Evolutionary conservation across 1,140 invertebrate species (phyloP).

Genomic region (Drosophila triauraria): DNA sequence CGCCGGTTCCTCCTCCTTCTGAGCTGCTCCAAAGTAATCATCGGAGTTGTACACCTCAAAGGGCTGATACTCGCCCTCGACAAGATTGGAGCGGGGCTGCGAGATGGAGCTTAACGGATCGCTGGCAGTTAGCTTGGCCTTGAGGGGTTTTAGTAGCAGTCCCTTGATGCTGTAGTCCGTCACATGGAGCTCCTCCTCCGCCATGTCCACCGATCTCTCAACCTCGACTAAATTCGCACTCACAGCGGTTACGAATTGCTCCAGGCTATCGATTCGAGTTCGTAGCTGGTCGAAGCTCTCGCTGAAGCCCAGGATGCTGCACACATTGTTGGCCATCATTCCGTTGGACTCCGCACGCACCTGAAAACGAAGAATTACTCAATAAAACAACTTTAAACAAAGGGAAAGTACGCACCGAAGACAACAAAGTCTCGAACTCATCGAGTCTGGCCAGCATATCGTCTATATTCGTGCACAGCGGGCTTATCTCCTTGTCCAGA

Average conservation of each 20-base stretch:
- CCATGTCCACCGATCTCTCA: constrained; percentile 71
- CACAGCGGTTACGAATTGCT: constrained; percentile 65
- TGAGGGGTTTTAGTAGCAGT: constrained; percentile 71
- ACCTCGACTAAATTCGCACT: constrained; percentile 67
- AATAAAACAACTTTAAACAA: background rate
- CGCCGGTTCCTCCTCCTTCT: background rate
- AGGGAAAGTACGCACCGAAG: constrained; percentile 41
- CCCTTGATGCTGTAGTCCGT: constrained; percentile 81
- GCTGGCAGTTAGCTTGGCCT: constrained; percentile 49
- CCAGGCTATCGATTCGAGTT: constrained; percentile 70
- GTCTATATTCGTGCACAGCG: constrained; percentile 78
- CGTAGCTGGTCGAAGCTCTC: constrained; percentile 63
- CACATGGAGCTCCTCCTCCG: constrained; percentile 76
- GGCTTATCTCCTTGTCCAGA: constrained; percentile 74
- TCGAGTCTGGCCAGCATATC: constrained; percentile 79
- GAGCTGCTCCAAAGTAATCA: constrained; percentile 57
- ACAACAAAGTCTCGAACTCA: constrained; percentile 75
- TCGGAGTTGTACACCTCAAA: constrained; percentile 67
- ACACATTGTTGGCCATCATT: constrained; percentile 75
- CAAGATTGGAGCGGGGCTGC: constrained; percentile 46
- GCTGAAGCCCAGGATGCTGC: constrained; percentile 60
- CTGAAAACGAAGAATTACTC: constrained; percentile 29
- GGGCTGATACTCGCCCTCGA: constrained; percentile 64
- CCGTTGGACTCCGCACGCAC: constrained; percentile 75
- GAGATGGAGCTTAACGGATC: constrained; percentile 15